These are phyloP conservation scores for Pelvicachromis taeniatus DNA, from an alignment of 2,113 vertebrate species.

Conservation along the genomic window DNA sequence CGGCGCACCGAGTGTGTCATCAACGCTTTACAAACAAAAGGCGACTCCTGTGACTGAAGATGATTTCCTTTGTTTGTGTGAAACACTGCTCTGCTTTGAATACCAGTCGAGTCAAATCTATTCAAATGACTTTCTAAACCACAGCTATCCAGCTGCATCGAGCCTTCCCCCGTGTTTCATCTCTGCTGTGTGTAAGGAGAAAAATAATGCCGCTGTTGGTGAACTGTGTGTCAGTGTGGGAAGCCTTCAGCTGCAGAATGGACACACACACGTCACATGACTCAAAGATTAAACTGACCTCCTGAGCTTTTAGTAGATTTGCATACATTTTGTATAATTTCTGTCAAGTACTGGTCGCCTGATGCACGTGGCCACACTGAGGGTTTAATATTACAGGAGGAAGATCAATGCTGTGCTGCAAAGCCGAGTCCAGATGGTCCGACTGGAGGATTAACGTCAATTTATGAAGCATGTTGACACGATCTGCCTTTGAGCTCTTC, in stretches of 20 bases:
- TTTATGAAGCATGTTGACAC: conserved; percentile 46
- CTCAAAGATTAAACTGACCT: neutral
- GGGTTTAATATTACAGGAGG: conserved; percentile 11
- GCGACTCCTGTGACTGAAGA: neutral
- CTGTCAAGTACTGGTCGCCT: neutral
- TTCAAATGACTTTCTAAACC: conserved; percentile 7
- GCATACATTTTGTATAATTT: neutral
- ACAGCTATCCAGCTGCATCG: neutral
- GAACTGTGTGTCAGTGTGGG: neutral
- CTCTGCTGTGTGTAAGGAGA: neutral
- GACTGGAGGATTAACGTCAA: conserved; percentile 54
- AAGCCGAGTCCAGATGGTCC: conserved; percentile 51
- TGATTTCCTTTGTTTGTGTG: neutral
- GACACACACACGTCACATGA: neutral
- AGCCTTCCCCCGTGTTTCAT: neutral
- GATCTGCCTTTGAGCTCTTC: conserved; percentile 10
- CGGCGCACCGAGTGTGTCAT: neutral
- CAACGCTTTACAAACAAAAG: neutral
- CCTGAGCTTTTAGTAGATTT: neutral
- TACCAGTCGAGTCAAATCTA: conserved; percentile 39
- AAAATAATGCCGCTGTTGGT: neutral
- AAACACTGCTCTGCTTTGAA: conserved; percentile 20
- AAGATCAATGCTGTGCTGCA: conserved; percentile 19
- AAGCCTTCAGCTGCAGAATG: neutral
- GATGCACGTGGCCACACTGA: neutral